Evolutionary conservation across 2,888 invertebrate genomes (phyloP).

Genomic region (Syrphus vitripennis): DNA sequence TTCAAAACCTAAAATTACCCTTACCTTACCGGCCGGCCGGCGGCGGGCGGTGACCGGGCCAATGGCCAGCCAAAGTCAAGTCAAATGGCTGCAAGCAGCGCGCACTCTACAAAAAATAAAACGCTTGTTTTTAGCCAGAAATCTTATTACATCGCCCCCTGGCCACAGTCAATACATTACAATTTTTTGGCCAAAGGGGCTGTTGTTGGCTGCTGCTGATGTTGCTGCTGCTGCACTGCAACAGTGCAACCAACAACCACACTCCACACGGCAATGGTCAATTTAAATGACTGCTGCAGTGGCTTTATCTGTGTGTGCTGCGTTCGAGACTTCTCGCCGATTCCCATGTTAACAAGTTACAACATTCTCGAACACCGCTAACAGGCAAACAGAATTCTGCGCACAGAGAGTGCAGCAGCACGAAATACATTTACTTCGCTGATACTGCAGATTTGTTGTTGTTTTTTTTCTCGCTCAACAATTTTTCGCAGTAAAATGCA

Average conservation of each 20-base stretch:
- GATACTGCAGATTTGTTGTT: constrained; percentile 10
- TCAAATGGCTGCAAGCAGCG: constrained; percentile 30
- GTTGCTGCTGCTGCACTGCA: constrained; percentile 6
- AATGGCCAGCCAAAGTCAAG: constrained; percentile 27
- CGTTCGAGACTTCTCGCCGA: constrained; percentile 67
- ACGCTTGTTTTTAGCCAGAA: constrained; percentile 28
- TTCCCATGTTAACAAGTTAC: constrained; percentile 76
- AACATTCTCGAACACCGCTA: constrained; percentile 74
- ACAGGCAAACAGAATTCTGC: constrained; percentile 74
- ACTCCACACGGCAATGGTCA: background rate
- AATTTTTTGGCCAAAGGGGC: constrained; percentile 27
- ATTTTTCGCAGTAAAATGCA: constrained; percentile 70
- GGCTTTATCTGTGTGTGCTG: constrained; percentile 6
- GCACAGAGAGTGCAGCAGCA: constrained; percentile 51
- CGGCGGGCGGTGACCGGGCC: constrained; percentile 34
- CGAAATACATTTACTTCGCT: constrained; percentile 54
- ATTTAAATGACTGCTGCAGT: background rate
- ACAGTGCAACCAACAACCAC: background rate
- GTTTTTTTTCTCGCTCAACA: constrained; percentile 31
- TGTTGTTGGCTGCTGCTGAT: constrained; percentile 15
- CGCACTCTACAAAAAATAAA: background rate
- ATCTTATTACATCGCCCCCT: constrained; percentile 56
- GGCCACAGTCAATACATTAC: constrained; percentile 28
- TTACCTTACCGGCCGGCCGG: constrained; percentile 11
- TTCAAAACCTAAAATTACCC: constrained; percentile 56